Conservation (phyloP, 2,797 vertebrate species). For the Sardinella longiceps region DNA sequence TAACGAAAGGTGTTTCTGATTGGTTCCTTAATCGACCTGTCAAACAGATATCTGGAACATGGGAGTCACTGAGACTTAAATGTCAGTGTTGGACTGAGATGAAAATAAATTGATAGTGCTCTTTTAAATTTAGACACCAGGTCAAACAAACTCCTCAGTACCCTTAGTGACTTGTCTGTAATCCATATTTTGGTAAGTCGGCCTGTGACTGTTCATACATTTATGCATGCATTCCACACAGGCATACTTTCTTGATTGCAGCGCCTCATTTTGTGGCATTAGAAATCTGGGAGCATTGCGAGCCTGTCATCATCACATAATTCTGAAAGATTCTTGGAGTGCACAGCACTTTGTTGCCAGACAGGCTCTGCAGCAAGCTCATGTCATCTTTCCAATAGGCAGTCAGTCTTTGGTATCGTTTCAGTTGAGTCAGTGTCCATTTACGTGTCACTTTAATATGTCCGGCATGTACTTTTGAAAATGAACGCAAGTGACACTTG, state of each 20-base stretch:
- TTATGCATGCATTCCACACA: conserved; percentile 13
- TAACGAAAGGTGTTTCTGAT: neutral
- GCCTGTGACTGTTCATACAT: conserved; percentile 10
- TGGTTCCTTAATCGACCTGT: neutral
- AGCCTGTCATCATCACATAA: conserved; percentile 19
- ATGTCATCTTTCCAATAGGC: neutral
- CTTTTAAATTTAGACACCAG: neutral
- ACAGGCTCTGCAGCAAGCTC: neutral
- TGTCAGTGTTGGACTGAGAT: neutral
- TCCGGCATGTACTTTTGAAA: neutral
- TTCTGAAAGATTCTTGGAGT: conserved; percentile 9
- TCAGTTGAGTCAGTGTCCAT: neutral
- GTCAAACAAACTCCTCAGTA: neutral
- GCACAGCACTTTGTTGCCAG: neutral
- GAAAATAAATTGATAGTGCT: neutral
- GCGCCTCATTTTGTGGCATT: neutral
- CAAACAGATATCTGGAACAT: neutral
- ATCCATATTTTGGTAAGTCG: neutral
- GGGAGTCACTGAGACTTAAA: neutral
- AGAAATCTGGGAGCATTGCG: conserved; percentile 6
- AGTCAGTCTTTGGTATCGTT: neutral
- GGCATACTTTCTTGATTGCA: conserved; percentile 17
- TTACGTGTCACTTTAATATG: neutral
- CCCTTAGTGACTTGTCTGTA: neutral
- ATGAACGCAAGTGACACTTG: neutral